A percentile compares a stretch with the other conserved stretches of the same genome.
Evolutionary conservation across 1,140 invertebrate species (phyloP).

Genomic region (Mactra quadrangularis): DNA sequence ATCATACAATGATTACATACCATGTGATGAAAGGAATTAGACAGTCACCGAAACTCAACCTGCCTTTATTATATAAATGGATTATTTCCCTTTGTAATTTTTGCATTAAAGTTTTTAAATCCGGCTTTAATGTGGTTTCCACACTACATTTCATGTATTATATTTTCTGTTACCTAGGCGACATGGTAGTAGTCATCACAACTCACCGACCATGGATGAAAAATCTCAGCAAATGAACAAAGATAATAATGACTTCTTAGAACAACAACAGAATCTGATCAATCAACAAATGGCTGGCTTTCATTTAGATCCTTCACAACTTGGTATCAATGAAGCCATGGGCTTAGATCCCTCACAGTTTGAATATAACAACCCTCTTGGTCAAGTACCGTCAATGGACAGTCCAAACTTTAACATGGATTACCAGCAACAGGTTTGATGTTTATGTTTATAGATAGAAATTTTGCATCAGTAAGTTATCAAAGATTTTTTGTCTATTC

Average conservation of each 20-base stretch:
- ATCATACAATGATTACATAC: too few species aligned
- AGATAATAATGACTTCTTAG: constrained; percentile 66
- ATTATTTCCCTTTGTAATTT: too few species aligned
- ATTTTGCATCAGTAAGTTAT: neutral
- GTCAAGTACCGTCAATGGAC: constrained; percentile 82
- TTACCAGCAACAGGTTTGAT: constrained; percentile 79
- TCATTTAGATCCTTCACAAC: constrained; percentile 78
- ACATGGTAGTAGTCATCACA: constrained; percentile 91
- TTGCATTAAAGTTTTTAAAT: too few species aligned
- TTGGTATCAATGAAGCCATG: constrained; percentile 78
- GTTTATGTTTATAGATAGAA: too few species aligned
- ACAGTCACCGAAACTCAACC: too few species aligned
- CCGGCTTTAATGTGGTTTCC: too few species aligned
- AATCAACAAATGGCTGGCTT: constrained; percentile 73
- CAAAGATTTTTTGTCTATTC: neutral
- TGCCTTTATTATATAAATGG: too few species aligned
- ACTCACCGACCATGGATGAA: constrained; percentile 94
- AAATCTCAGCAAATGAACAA: constrained; percentile 83
- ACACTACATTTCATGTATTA: too few species aligned
- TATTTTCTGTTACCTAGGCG: constrained; percentile 45
- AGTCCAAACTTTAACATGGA: constrained; percentile 84
- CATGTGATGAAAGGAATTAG: too few species aligned
- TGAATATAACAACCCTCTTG: constrained; percentile 82
- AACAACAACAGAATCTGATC: constrained; percentile 67
- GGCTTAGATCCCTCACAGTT: constrained; percentile 82